Conservation (phyloP, 2,113 vertebrate species). For the Lates calcarifer region DNA sequence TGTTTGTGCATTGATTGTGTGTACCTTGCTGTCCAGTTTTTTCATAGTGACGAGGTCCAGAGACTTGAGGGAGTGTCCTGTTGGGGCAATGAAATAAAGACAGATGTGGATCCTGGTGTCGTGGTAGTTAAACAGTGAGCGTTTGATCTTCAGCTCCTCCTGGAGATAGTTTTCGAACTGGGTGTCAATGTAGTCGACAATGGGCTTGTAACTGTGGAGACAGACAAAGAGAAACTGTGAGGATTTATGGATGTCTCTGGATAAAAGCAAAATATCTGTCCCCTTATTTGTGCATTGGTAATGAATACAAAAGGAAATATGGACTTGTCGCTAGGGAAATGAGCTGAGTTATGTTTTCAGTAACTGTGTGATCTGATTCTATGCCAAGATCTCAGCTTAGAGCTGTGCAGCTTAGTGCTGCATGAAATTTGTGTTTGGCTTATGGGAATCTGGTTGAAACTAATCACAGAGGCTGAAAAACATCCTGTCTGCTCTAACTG, state of each 20-base stretch:
- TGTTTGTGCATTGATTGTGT: background rate
- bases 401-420: conserved; percentile 38
- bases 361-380: conserved; percentile 44
- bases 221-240: conserved; percentile 9
- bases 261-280: conserved; percentile 34
- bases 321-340: conserved; percentile 37
- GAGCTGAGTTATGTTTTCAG: conserved; percentile 46
- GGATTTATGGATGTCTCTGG: conserved; percentile 30
- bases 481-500: conserved; percentile 3
- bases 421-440: conserved; percentile 40
- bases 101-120: conserved; percentile 98
- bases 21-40: conserved; percentile 97
- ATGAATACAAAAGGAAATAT: conserved; percentile 38
- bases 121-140: conserved; percentile 97
- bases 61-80: conserved; percentile 96
- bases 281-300: conserved; percentile 28
- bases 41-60: conserved; percentile 98
- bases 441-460: conserved; percentile 39
- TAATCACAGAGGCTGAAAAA: conserved; percentile 28
- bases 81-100: conserved; percentile 98
- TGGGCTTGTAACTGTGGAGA: conserved; percentile 95
- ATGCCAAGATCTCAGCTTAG: conserved; percentile 62
- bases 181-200: conserved; percentile 98
- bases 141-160: conserved; percentile 98
- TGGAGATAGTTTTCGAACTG: conserved; percentile 99